Percentiles rank a stretch among this genome's conserved stretches.
Evolutionary conservation across 30 jellyfish, hydroid and myxozoan species (phyloP).

Genomic region (Haliclystus octoradiatus): DNA sequence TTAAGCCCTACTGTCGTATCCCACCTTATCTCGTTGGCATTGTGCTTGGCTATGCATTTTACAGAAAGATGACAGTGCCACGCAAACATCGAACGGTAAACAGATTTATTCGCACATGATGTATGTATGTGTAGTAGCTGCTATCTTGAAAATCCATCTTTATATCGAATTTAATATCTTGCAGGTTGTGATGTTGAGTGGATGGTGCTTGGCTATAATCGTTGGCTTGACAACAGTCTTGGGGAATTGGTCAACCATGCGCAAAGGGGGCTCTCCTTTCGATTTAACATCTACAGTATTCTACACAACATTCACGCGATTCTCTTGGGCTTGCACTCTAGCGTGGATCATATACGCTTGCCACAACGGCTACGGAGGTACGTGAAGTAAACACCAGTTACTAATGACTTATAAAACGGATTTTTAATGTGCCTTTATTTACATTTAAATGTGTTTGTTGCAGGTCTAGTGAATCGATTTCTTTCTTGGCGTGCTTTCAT

Average conservation of each 20-base stretch:
- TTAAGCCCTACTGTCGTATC: slow-evolving; percentile 70
- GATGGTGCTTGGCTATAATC: slow-evolving; percentile 59
- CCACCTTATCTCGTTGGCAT: slow-evolving; percentile 73
- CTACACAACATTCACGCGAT: slow-evolving; percentile 45
- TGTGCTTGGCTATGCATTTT: slow-evolving; percentile 50
- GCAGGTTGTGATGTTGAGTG: slow-evolving; percentile 25
- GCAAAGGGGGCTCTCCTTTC: slow-evolving; percentile 26
- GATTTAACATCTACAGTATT: slow-evolving; percentile 28
- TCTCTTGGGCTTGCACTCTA: slow-evolving; percentile 63
- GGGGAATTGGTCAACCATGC: slow-evolving; percentile 61
- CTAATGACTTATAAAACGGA: too few species aligned
- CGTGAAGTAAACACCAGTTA: too few species aligned
- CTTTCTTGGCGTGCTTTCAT: too few species aligned
- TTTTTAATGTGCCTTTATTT: too few species aligned
- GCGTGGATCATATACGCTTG: slow-evolving; percentile 81
- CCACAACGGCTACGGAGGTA: slow-evolving; percentile 70
- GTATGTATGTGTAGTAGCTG: too few species aligned
- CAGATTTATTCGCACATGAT: too few species aligned
- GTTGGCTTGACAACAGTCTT: slow-evolving; percentile 51
- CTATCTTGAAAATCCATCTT: too few species aligned
- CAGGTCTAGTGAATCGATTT: too few species aligned
- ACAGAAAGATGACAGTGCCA: slow-evolving; percentile 23
- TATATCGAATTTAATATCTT: too few species aligned
- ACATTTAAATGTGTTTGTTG: too few species aligned
- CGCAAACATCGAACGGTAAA: too few species aligned